Evolutionary conservation across 1,140 invertebrate genomes (phyloP), one percentile per base, ranked within the genome.

Genomic region (Teleopsis dalmanni): DNA sequence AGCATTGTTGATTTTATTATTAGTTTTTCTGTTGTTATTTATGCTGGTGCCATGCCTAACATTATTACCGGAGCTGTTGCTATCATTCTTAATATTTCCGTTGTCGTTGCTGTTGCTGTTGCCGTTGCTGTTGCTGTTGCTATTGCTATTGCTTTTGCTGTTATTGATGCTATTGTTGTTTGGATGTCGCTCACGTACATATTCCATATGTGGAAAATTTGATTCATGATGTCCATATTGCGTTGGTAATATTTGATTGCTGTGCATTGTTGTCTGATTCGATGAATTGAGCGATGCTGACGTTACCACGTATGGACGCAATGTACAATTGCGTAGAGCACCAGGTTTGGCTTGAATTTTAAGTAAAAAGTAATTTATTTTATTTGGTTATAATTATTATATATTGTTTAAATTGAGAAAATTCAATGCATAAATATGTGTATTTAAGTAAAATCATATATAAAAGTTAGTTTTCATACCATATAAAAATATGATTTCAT

Each of bases 341-440:
- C 83, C 84, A 3, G 90, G 90, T 57, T 85, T 85, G 22, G 83
- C 84, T 86, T n/a, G n/a, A n/a, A n/a, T n/a, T n/a, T n/a, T n/a
- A n/a, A n/a, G n/a, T n/a, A n/a, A n/a, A n/a, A n/a, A n/a, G n/a
- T 31, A 31, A 2, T 31, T 31, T 31, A 11, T 31, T 31, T 31
- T 31, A 11, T 31, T 31, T 31, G 10, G 10, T 31, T 31, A 31
- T 11, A 31, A 11, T n/a, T 11, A 31, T 11, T n/a, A 31, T 31
- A 11, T 31, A 31, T 31, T 31, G 29, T 13, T n/a, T 10, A 3
- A 40, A 47, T 16, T n/a, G n/a, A n/a, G n/a, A n/a, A n/a, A n/a
- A n/a, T n/a, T n/a, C n/a, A n/a, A n/a, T n/a, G n/a, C n/a, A n/a
- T n/a, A n/a, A n/a, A n/a, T n/a, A n/a, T n/a, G n/a, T n/a, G n/a